Evolutionary conservation across 2,797 vertebrate genomes (phyloP).

Genomic region (Sebastes nivosus): DNA sequence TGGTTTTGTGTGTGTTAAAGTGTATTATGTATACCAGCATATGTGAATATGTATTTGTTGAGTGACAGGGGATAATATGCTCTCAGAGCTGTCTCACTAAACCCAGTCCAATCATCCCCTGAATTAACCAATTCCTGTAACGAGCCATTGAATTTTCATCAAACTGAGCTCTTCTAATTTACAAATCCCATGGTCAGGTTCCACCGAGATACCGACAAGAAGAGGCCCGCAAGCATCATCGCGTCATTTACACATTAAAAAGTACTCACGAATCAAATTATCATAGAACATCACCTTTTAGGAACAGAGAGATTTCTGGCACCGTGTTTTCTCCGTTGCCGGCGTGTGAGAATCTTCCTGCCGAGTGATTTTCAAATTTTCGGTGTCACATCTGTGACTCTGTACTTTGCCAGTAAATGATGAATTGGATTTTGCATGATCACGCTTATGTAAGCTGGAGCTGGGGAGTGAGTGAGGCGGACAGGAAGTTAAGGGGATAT

Average conservation of each 20-base stretch:
- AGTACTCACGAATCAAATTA: conserved; percentile 52
- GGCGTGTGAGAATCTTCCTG: conserved; percentile 41
- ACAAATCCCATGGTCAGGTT: conserved; percentile 55
- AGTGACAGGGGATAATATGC: conserved; percentile 46
- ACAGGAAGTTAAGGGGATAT: conserved; percentile 33
- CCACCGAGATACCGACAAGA: conserved; percentile 17
- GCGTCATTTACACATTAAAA: conserved; percentile 57
- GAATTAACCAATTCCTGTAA: conserved; percentile 61
- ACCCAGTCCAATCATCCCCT: conserved; percentile 25
- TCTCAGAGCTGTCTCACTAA: conserved; percentile 27
- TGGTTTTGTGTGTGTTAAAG: conserved; percentile 10
- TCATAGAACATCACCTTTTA: conserved; percentile 64
- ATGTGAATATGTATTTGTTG: conserved; percentile 37
- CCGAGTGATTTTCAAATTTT: conserved; percentile 59
- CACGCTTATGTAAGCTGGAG: conserved; percentile 42
- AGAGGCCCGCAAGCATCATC: conserved; percentile 20
- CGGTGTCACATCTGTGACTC: conserved; percentile 67
- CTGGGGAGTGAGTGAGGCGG: conserved; percentile 12
- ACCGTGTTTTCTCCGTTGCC: conserved; percentile 24
- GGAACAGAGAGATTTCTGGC: conserved; percentile 45
- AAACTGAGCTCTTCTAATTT: conserved; percentile 61
- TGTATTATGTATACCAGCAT: conserved; percentile 21
- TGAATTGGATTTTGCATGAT: conserved; percentile 58
- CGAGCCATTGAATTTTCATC: conserved; percentile 60
- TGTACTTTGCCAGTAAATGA: conserved; percentile 62